Evolutionary conservation across 1,140 invertebrate genomes (phyloP), one percentile per base, ranked within the genome.

Genomic region (Drosophila sucinea): DNA sequence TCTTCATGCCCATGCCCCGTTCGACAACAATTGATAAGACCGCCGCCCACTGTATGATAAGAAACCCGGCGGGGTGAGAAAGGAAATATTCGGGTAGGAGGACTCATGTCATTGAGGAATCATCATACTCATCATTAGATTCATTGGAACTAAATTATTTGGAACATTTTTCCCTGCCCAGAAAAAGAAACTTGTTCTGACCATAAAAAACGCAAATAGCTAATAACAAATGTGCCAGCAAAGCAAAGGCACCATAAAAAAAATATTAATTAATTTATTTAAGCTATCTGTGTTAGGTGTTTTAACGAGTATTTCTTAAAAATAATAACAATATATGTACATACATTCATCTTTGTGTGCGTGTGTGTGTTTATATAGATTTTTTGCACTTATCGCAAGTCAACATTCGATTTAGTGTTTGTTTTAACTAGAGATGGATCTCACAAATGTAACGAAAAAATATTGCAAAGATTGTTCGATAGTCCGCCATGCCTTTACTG

Each of bases 301-400:
- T 51, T 54, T 70, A 70, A 65, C 61, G 40, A 70, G 73, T 70
- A 63, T 67, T 30, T 44, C 56, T 60, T 55, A 64, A 64, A 61
- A 54, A 63, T 60, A 51, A 51, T 51, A 60, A 30, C 32, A 38
- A 60, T 38, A 60, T 27, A 60, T 25, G 23, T 38, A 23, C 55
- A 57, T 25, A 57, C 2, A 51, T 51, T 10, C 25, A 27, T 51
- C 6, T 51, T 10, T 51, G 4, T 23, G 6, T 47, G 4, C n/a
- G 23, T 29, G 1, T 57, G 54, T 44, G 44, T 55, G n/a, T 38
- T n/a, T 65, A 17, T 61, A 44, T 27, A 33, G 29, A 23, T 51
- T 60, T 70, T 70, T 78, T 74, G 57, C 58, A 71, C 67, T 75
- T 78, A 79, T 75, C 76, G 61, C 55, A 75, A 65, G 47, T 75